Evolutionary conservation across 2,888 invertebrate species (phyloP), one percentile per base, ranked within the genome.

Genomic region (Phrixothrix hirtus): DNA sequence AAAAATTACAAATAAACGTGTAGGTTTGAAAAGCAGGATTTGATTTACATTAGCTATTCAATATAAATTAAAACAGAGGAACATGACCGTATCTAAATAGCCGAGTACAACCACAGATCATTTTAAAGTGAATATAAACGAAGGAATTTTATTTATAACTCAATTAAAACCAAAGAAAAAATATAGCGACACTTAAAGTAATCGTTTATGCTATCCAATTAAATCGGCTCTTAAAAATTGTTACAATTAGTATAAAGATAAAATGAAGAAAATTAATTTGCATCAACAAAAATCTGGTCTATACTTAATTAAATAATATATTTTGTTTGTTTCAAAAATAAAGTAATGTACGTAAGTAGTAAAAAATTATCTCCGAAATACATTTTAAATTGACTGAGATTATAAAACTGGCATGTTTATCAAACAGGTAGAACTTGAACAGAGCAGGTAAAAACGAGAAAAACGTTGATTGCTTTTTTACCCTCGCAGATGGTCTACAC

Each of bases 401-500:
- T 52, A 52, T 44, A 43, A 47, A 52, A 39, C 42, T 56, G 56
- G 56, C 56, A 56, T 57, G 46, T 53, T 53, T 53, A 57, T 57
- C 44, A 39, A 45, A 53, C 57, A 53, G 57, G 57, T 52, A 52
- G 45, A 46, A 50, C 50, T 55, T 37, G 51, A 44, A 37, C 56
- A 29, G 32, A 43, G 49, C 45, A 57, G 48, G 45, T 48, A 57
- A 52, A 44, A 47, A 44, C n/a, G 44, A 39, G 37, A 44, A 53
- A 55, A 55, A 37, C 13, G 50, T 44, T 53, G 57, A 57, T 57
- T 57, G 52, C 57, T 48, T 57, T 57, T 56, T 57, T 57, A 57
- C 57, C 57, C 52, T 57, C 45, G 49, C 57, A 53, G 52, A 57
- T 53, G 53, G 47, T 57, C 56, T 45, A 57, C 57, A 57, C 57